These are phyloP conservation scores for Nymphalis urticae DNA, from an alignment of 2,888 invertebrate genomes.

Conservation along the genomic window DNA sequence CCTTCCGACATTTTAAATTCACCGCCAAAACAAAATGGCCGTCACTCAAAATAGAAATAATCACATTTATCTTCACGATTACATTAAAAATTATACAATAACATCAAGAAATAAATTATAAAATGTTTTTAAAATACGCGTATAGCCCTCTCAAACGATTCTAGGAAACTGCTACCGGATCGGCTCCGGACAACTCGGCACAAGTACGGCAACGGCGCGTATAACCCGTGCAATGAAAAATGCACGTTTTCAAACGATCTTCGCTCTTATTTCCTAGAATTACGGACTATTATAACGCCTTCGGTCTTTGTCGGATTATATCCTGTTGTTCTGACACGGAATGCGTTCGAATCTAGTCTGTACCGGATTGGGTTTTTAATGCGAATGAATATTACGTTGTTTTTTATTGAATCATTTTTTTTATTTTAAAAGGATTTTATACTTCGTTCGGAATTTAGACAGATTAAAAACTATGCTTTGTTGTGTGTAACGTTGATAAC, in stretches of 20 bases:
- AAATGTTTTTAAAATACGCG: constrained; percentile 19
- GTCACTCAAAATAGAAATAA: not conserved
- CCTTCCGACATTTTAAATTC: constrained; percentile 24
- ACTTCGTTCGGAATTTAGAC: not conserved
- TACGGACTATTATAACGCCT: not conserved
- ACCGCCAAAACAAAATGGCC: constrained; percentile 23
- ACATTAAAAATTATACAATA: not conserved
- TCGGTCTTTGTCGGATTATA: not conserved
- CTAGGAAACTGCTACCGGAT: constrained; percentile 27
- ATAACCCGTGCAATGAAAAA: constrained; percentile 2
- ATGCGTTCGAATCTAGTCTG: constrained; percentile 9
- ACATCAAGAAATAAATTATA: not conserved
- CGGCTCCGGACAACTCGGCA: constrained; percentile 9
- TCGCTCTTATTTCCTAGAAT: not conserved
- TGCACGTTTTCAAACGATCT: not conserved
- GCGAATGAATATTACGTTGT: not conserved
- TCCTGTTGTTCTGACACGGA: constrained; percentile 9
- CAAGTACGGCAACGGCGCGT: constrained; percentile 12
- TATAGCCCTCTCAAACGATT: constrained; percentile 28
- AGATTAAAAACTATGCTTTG: no score
- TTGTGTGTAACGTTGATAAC: not conserved
- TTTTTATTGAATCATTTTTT: not conserved
- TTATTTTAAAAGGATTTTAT: not conserved
- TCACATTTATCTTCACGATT: not conserved
- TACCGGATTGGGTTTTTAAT: not conserved